phyloP scores from a whole-genome alignment of 2,797 vertebrate species.

The Spondyliosoma cantharus region DNA sequence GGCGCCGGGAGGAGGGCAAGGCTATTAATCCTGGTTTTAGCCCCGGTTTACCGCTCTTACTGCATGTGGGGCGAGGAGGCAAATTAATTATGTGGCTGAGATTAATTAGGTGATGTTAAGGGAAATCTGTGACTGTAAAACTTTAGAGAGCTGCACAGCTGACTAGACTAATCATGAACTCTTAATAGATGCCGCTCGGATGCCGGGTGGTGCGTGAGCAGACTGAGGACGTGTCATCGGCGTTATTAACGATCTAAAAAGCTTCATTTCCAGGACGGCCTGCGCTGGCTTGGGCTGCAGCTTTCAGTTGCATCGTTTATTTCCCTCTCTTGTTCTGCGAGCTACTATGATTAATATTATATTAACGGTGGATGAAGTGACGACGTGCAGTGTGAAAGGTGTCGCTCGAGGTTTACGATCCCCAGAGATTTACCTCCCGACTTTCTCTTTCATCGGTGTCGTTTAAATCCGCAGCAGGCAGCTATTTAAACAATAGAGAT shows the following conservation, averaged over 20 bases:
- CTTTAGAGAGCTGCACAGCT: slow-evolving; percentile 70
- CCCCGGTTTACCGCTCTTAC: slow-evolving; percentile 58
- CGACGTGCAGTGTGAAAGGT: neutral
- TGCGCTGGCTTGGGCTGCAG: neutral
- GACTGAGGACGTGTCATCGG: slow-evolving; percentile 16
- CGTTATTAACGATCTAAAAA: neutral
- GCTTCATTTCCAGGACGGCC: neutral
- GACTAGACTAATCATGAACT: slow-evolving; percentile 80
- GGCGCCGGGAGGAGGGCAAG: slow-evolving; percentile 33
- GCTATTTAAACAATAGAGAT: neutral
- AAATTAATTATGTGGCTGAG: slow-evolving; percentile 77
- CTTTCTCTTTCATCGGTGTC: neutral
- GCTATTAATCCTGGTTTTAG: slow-evolving; percentile 69
- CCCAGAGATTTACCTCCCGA: neutral
- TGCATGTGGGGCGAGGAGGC: slow-evolving; percentile 63
- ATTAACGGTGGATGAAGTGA: slow-evolving; percentile 1
- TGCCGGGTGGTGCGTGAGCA: slow-evolving; percentile 37
- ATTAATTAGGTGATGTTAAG: slow-evolving; percentile 80
- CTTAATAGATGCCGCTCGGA: slow-evolving; percentile 74
- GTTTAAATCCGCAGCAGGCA: neutral
- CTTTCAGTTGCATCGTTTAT: neutral
- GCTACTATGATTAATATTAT: slow-evolving; percentile 1
- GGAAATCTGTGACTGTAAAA: slow-evolving; percentile 78
- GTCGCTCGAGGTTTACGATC: neutral
- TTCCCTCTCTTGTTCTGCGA: neutral